These are phyloP conservation scores for Tenrec ecaudatus DNA, from an alignment of 2,113 vertebrate species.

Conservation along the genomic window DNA sequence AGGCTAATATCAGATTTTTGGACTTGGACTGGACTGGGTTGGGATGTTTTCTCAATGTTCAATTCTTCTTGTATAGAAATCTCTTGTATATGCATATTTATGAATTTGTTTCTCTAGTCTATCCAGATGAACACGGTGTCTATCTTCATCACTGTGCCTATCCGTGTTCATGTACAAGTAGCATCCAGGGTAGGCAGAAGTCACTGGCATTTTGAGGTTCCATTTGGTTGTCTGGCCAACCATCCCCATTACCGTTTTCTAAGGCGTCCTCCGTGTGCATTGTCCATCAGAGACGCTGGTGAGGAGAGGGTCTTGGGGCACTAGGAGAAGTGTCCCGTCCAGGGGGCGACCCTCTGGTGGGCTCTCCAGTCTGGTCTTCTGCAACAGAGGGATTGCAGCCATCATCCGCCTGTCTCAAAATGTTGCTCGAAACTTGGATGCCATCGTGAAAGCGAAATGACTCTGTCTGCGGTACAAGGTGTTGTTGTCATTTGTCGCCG, in stretches of 20 bases:
- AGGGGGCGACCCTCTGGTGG: slow-evolving; percentile 65
- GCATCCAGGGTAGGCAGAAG: slow-evolving; percentile 54
- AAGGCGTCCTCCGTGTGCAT: slow-evolving; percentile 79
- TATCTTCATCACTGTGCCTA: fast-evolving
- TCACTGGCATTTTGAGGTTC: slow-evolving; percentile 72
- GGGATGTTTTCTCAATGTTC: no score
- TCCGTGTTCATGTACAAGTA: background rate
- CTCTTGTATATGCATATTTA: no score
- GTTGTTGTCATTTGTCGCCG: no score
- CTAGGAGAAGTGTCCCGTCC: slow-evolving; percentile 74
- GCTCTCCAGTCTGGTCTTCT: slow-evolving; percentile 72
- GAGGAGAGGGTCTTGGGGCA: slow-evolving; percentile 69
- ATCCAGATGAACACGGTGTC: no score
- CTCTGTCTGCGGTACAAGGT: no score
- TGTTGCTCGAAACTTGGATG: background rate
- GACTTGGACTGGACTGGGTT: no score
- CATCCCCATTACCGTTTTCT: slow-evolving; percentile 71
- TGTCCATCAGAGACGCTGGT: slow-evolving; percentile 76
- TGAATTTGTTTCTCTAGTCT: no score
- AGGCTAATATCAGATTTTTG: no score
- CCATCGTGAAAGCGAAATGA: background rate
- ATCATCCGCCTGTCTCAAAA: background rate
- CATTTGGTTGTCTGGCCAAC: slow-evolving; percentile 81
- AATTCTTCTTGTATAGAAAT: no score
- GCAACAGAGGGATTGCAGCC: background rate